Evolutionary conservation across 2,797 vertebrate species (phyloP).

Genomic region (Hydrocynus forskahlii): DNA sequence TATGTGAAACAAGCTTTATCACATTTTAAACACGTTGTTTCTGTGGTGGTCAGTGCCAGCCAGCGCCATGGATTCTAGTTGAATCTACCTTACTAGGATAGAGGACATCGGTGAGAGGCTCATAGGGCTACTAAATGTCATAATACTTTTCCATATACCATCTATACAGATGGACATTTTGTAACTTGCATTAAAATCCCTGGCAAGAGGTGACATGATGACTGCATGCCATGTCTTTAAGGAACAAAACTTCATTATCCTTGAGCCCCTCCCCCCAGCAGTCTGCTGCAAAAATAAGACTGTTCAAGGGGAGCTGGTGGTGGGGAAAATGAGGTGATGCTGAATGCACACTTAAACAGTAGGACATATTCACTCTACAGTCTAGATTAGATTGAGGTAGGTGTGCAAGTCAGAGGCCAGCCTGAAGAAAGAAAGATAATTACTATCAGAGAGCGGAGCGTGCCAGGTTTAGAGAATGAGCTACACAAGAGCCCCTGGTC

Average conservation of each 20-base stretch:
- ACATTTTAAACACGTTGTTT: conserved; percentile 24
- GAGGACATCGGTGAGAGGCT: neutral
- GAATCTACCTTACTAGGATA: conserved; percentile 44
- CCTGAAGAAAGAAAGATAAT: conserved; percentile 48
- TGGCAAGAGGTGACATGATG: conserved; percentile 36
- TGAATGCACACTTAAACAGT: conserved; percentile 30
- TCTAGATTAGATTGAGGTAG: conserved; percentile 24
- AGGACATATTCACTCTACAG: conserved; percentile 22
- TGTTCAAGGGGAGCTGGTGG: neutral
- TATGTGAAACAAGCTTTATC: conserved; percentile 17
- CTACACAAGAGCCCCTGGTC: conserved; percentile 27
- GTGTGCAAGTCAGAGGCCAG: conserved; percentile 39
- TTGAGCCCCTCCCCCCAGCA: conserved; percentile 1
- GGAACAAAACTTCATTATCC: conserved; percentile 31
- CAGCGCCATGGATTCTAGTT: conserved; percentile 46
- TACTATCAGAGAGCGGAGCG: conserved; percentile 44
- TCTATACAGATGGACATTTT: conserved; percentile 11
- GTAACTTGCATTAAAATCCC: conserved; percentile 26
- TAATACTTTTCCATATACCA: conserved; percentile 42
- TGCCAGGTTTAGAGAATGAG: conserved; percentile 37
- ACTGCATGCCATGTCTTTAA: conserved; percentile 19
- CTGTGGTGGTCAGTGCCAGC: neutral
- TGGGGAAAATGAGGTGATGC: conserved; percentile 9
- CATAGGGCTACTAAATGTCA: conserved; percentile 12
- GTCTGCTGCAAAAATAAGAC: conserved; percentile 21